These are phyloP conservation scores for Chloroclystis v-ata DNA, from an alignment of 2,888 invertebrate genomes.

Conservation along the genomic window DNA sequence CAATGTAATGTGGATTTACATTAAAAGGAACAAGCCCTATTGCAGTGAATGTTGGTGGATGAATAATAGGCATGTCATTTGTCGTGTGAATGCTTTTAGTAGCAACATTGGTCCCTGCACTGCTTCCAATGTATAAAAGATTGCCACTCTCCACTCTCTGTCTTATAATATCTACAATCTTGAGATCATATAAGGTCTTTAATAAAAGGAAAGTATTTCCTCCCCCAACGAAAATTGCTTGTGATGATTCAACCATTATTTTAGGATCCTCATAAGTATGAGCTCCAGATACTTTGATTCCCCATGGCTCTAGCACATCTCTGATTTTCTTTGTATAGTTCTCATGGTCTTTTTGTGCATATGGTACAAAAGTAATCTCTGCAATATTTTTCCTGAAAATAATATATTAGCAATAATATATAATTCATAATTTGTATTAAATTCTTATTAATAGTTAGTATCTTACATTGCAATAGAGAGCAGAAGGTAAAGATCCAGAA, in stretches of 20 bases:
- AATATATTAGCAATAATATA: not conserved
- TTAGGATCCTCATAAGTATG: constrained; percentile 79
- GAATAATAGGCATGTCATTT: constrained; percentile 93
- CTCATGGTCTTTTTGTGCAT: constrained; percentile 82
- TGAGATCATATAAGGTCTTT: constrained; percentile 82
- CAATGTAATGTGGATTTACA: constrained; percentile 91
- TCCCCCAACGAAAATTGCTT: constrained; percentile 88
- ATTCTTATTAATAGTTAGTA: no score
- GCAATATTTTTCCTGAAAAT: constrained; percentile 80
- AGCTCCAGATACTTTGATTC: constrained; percentile 81
- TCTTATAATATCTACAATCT: constrained; percentile 81
- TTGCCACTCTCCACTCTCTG: constrained; percentile 80
- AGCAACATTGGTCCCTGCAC: constrained; percentile 91
- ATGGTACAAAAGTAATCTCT: constrained; percentile 85
- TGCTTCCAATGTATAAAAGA: constrained; percentile 85
- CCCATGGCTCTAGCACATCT: constrained; percentile 80
- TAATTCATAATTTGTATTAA: no score
- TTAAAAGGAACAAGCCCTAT: constrained; percentile 87
- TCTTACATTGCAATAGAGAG: no score
- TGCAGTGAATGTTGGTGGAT: constrained; percentile 85
- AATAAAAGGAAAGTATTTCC: constrained; percentile 89
- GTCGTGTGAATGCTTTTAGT: constrained; percentile 88
- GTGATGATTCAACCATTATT: constrained; percentile 76
- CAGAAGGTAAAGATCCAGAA: no score
- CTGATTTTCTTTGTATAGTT: constrained; percentile 80